Evolutionary conservation across 2,113 vertebrate species (phyloP).

Genomic region (Carettochelys insculpta): DNA sequence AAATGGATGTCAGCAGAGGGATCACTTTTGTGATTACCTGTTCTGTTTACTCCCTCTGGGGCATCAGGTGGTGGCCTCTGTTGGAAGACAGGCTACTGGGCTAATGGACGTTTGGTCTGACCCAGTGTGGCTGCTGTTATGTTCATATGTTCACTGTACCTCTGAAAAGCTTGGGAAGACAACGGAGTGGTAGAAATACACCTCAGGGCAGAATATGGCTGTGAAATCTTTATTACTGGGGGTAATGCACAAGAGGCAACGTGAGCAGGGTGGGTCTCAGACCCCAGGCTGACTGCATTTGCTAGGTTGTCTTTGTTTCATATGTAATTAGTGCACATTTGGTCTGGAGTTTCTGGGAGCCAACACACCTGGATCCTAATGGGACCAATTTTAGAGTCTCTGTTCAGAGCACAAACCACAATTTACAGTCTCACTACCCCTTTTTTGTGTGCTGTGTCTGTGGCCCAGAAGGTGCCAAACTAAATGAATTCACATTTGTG

Average conservation of each 20-base stretch:
- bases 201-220: background rate
- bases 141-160: background rate
- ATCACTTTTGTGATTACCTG: too few relatives aligned
- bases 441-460: background rate
- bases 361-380: too few relatives aligned
- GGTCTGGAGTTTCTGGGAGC: background rate
- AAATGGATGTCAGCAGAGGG: too few relatives aligned
- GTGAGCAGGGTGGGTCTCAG: background rate
- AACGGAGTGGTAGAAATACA: background rate
- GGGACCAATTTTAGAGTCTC: background rate
- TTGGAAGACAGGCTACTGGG: too few relatives aligned
- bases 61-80: too few relatives aligned
- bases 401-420: background rate
- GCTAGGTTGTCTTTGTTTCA: background rate
- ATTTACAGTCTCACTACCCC: background rate
- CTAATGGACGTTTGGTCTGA: too few relatives aligned
- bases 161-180: fast-evolving
- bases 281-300: background rate
- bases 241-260: background rate
- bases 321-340: background rate
- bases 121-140: too few relatives aligned
- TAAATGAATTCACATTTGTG: background rate
- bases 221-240: too few relatives aligned
- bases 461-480: background rate
- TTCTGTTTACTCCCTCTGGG: too few relatives aligned